Evolutionary conservation across 2,888 invertebrate genomes (phyloP), one percentile per base, ranked within the genome.

Genomic region (Argyresthia goedartella): DNA sequence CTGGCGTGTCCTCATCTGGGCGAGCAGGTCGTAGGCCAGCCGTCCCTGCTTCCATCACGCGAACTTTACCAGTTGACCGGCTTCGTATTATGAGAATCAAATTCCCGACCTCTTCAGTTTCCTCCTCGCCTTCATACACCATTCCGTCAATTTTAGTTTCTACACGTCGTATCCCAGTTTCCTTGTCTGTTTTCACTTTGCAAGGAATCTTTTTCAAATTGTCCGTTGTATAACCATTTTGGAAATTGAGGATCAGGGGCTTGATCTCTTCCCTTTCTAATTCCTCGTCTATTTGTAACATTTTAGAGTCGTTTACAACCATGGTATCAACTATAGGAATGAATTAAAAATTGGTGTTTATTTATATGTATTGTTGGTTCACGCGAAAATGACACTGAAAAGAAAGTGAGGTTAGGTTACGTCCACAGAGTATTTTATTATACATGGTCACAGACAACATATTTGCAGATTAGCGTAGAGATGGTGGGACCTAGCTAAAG

Each of bases 171-270:
- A 55, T 64, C 0, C 57, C 57, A n/a, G 57, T 69, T 8, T 60
- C 56, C 41, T 67, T 62, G 42, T 81, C 62, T 47, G 63, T 59
- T 0, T 73, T 60, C 0, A 81, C 10, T 1, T 60, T 15, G 56
- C 79, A 78, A 1, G 66, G 57, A 36, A 60, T 57, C 0, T 59
- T 54, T 3, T 56, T 57, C 47, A 81, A 78, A n/a, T 69, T 54
- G 0, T 76, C 66, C 0, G 69, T 73, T 0, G 69, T 57, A 52
- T 79, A 77, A 0, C 81, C 85, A 61, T 85, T 82, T 66, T 79
- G 81, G 50, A 84, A 85, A 52, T 70, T 69, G 0, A 77, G 59
- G 7, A 82, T 51, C 51, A 74, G 59, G 0, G 77, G 76, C 52
- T 70, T 70, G 0, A 60, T 53, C 0, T 58, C 56, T 1, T 55